These are phyloP conservation scores for Apodemus agrarius DNA, from an alignment of 2,797 vertebrate species.

Conservation along the genomic window DNA sequence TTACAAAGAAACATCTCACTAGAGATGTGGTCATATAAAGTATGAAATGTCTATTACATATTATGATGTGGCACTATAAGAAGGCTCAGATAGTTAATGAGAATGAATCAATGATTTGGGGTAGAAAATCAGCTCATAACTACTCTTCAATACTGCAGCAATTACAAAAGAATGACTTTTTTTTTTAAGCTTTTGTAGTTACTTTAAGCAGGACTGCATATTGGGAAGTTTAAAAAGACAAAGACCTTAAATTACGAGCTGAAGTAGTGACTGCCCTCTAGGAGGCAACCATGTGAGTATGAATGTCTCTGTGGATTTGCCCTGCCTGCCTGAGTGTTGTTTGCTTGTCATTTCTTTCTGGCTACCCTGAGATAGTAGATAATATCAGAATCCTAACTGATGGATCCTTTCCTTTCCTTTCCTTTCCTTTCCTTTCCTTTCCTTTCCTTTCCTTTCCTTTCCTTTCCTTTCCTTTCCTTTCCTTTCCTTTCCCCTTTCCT, in stretches of 20 bases:
- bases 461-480: background rate
- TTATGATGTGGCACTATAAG: background rate
- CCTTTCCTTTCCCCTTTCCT: fast-evolving
- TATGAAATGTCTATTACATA: background rate
- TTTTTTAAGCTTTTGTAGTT: background rate
- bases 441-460: too few species aligned
- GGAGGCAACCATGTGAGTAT: background rate
- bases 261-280: background rate
- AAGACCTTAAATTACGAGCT: background rate
- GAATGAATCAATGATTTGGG: background rate
- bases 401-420: background rate
- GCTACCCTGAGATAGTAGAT: background rate
- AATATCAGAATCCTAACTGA: background rate
- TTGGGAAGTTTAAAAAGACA: background rate
- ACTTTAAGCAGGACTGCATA: background rate
- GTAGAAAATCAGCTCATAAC: background rate
- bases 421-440: background rate
- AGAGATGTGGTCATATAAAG: background rate
- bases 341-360: background rate
- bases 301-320: background rate
- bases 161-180: background rate
- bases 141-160: background rate
- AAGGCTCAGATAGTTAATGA: background rate
- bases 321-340: background rate
- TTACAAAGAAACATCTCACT: background rate